phyloP scores from a whole-genome alignment of 1,140 invertebrate species.

The Temnothorax curvispinosus region DNA sequence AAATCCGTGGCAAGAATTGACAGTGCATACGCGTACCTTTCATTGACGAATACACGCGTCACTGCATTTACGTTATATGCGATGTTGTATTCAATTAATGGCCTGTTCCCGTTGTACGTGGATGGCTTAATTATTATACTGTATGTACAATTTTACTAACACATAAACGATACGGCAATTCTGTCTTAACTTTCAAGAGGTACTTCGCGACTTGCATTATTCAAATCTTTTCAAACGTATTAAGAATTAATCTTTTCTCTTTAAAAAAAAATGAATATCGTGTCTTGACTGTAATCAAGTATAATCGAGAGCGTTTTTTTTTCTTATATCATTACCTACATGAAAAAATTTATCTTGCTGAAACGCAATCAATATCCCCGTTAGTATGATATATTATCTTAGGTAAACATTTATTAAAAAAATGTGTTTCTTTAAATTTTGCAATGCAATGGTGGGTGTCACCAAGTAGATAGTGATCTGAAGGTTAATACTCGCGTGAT shows the following conservation, averaged over 20 bases:
- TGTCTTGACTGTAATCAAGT: neutral
- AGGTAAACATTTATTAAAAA: neutral
- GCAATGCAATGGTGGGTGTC: neutral
- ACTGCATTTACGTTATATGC: conserved; percentile 49
- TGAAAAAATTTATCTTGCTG: neutral
- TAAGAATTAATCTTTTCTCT: neutral
- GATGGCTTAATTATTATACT: conserved; percentile 65
- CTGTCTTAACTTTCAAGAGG: neutral
- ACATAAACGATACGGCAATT: neutral
- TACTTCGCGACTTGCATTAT: neutral
- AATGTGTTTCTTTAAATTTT: neutral
- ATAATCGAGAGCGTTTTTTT: neutral
- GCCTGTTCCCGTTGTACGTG: conserved; percentile 41
- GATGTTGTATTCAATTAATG: conserved; percentile 63
- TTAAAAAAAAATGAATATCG: neutral
- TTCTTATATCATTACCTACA: neutral
- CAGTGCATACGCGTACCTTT: conserved; percentile 34
- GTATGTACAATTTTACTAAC: conserved; percentile 55
- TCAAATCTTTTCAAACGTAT: neutral
- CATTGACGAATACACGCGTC: conserved; percentile 28
- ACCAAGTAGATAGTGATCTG: neutral
- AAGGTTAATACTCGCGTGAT: neutral
- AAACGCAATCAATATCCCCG: neutral
- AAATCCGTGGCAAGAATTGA: conserved; percentile 33
- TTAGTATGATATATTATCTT: neutral